Conservation (phyloP, 2,888 invertebrate genomes). For the Metallyticus violacea region DNA sequence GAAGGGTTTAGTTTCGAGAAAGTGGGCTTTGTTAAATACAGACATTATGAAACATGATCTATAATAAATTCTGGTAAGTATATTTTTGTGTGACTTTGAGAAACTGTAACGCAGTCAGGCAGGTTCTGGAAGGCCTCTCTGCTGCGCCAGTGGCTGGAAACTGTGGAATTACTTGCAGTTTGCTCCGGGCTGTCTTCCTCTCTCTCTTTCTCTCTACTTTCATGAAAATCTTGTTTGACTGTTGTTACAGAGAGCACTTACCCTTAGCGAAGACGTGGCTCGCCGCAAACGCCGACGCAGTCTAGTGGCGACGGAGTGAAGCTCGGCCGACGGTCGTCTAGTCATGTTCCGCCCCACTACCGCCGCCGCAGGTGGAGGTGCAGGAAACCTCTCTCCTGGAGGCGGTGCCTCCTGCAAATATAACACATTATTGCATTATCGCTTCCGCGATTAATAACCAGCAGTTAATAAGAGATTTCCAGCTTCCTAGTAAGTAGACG, state of each 20-base stretch:
- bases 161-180: neutral
- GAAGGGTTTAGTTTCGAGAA: no score
- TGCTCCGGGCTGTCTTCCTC: neutral
- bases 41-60: no score
- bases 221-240: neutral
- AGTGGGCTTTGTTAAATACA: no score
- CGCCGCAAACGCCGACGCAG: constrained; percentile 13
- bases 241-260: constrained; percentile 1
- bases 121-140: neutral
- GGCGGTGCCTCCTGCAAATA: neutral
- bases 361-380: neutral
- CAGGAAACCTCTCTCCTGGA: neutral
- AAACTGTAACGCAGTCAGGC: neutral
- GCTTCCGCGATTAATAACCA: no score
- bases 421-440: neutral
- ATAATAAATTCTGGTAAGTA: no score
- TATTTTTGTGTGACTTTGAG: no score
- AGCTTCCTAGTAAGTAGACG: no score
- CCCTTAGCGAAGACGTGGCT: constrained; percentile 14
- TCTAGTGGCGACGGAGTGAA: constrained; percentile 17
- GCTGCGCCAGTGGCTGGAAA: neutral
- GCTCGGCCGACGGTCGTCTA: neutral
- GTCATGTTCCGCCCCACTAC: neutral
- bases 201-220: neutral
- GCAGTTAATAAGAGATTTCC: no score